Conservation (phyloP, 2,888 invertebrate species). For the Drosophila neonasuta region DNA sequence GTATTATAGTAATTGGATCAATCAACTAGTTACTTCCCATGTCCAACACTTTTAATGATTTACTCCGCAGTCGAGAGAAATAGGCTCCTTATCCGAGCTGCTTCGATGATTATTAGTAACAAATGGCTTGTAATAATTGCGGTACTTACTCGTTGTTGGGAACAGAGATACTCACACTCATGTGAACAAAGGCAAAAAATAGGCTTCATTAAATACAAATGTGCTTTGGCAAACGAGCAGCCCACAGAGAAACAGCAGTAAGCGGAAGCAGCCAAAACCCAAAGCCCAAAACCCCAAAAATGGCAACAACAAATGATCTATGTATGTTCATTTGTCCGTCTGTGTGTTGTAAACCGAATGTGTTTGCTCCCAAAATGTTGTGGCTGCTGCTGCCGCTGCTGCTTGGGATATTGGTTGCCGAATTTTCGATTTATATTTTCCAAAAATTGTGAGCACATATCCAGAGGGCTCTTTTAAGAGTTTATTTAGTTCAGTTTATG, state of each 20-base stretch:
- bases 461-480: conserved; percentile 9
- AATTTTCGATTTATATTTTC: conserved; percentile 33
- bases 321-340: conserved; percentile 31
- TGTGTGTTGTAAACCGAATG: conserved; percentile 22
- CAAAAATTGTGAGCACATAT: conserved; percentile 1
- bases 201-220: conserved; percentile 74
- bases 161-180: conserved; percentile 6
- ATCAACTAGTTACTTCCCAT: background rate
- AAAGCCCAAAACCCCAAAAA: conserved; percentile 19
- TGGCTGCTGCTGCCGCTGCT: conserved; percentile 22
- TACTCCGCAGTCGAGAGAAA: conserved; percentile 8
- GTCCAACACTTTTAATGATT: conserved; percentile 18
- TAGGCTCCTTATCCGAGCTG: conserved; percentile 8
- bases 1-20: conserved; percentile 2
- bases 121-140: conserved; percentile 63
- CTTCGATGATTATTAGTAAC: conserved; percentile 48
- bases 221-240: conserved; percentile 55
- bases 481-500: conserved; percentile 13
- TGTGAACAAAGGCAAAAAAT: conserved; percentile 44
- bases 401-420: conserved; percentile 53
- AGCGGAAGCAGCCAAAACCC: background rate
- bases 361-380: conserved; percentile 40
- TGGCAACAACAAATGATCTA: conserved; percentile 56
- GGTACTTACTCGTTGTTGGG: conserved; percentile 55
- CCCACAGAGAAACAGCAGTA: conserved; percentile 28